These are phyloP conservation scores for Mactromeris polynyma DNA, from an alignment of 2,888 invertebrate genomes.

Conservation along the genomic window DNA sequence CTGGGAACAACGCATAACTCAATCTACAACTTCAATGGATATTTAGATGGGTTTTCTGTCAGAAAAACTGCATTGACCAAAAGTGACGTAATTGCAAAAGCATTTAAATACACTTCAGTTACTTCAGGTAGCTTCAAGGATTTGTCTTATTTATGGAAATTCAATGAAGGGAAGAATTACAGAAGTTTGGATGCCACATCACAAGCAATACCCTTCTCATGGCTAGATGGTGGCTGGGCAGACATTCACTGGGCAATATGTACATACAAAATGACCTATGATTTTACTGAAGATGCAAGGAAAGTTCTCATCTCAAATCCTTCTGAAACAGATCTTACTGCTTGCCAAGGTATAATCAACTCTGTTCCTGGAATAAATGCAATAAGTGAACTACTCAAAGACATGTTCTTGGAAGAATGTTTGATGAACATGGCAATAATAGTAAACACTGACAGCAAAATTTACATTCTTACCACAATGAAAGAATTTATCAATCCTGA, in stretches of 20 bases:
- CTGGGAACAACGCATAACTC: slow-evolving; percentile 68
- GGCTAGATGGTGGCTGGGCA: slow-evolving; percentile 67
- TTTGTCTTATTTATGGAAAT: slow-evolving; percentile 73
- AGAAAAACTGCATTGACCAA: slow-evolving; percentile 70
- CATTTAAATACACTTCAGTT: slow-evolving; percentile 57
- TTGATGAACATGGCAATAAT: slow-evolving; percentile 29
- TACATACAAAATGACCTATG: slow-evolving; percentile 59
- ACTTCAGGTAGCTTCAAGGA: slow-evolving; percentile 21
- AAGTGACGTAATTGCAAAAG: slow-evolving; percentile 60
- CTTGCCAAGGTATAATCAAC: slow-evolving; percentile 29
- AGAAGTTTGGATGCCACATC: slow-evolving; percentile 57
- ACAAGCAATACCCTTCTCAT: slow-evolving; percentile 35
- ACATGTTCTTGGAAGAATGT: slow-evolving; percentile 39
- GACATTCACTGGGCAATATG: slow-evolving; percentile 67
- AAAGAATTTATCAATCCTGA: slow-evolving; percentile 44
- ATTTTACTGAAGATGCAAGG: background rate
- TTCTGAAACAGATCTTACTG: background rate
- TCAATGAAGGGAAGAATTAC: slow-evolving; percentile 70
- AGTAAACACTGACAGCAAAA: background rate
- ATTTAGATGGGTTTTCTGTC: slow-evolving; percentile 75
- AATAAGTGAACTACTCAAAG: slow-evolving; percentile 13
- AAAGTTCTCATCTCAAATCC: slow-evolving; percentile 27
- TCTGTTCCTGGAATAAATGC: slow-evolving; percentile 23
- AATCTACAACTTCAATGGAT: slow-evolving; percentile 72
- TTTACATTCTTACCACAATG: slow-evolving; percentile 35